These are phyloP conservation scores for Chaetodon auriga DNA, from an alignment of 2,113 vertebrate species.

Conservation along the genomic window DNA sequence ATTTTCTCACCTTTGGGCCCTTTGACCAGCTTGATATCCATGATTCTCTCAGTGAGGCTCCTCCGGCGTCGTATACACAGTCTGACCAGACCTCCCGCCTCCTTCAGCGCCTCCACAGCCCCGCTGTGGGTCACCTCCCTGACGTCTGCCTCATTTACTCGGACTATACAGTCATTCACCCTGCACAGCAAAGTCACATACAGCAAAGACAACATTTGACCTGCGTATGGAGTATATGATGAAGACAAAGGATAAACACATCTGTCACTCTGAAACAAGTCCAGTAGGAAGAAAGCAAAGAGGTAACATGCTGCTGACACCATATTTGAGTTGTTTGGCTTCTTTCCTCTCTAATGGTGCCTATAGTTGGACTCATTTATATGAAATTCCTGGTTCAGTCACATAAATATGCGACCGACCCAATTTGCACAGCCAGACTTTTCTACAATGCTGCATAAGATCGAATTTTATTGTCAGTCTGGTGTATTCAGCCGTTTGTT, in stretches of 20 bases:
- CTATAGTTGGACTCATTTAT: no score
- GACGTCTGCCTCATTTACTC: conserved; percentile 96
- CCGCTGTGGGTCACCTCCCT: conserved; percentile 96
- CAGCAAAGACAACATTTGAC: not conserved
- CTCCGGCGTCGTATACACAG: conserved; percentile 94
- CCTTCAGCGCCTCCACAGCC: conserved; percentile 97
- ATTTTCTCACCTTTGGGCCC: conserved; percentile 93
- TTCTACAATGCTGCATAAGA: no score
- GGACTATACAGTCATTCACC: conserved; percentile 96
- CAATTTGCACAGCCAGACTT: no score
- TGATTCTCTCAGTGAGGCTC: conserved; percentile 91
- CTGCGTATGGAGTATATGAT: not conserved
- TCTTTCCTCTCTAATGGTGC: not conserved
- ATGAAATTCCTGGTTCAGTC: not conserved
- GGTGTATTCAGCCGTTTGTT: not conserved
- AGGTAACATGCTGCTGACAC: not conserved
- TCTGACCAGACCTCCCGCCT: conserved; percentile 94
- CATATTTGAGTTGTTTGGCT: not conserved
- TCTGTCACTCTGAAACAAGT: not conserved
- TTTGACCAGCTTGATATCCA: conserved; percentile 98
- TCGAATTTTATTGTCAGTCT: not conserved
- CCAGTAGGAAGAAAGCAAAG: not conserved
- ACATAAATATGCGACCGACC: no score
- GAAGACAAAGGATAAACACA: not conserved
- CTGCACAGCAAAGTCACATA: conserved; percentile 59